Base-by-base conservation (phyloP, 2,113 vertebrate species). In the Ellobius talpinus region DNA sequence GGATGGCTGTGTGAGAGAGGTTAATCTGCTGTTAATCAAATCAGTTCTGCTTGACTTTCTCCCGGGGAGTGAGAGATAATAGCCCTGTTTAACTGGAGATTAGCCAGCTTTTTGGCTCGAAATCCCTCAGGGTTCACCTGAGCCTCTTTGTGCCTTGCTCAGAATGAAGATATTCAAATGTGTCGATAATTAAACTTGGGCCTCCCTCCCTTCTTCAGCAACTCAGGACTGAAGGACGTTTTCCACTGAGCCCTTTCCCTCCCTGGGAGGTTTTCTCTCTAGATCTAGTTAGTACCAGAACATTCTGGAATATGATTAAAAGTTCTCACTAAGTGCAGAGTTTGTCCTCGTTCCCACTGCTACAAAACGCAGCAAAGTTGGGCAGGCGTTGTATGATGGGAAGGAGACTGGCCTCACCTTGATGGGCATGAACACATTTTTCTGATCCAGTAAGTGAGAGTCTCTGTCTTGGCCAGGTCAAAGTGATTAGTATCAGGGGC, bases 11-110 rank as follows among this genome's bases (percentile, higher is more conserved):
- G 98, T 99, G 98, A 98, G 98, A 98, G 98, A 99, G 98, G 99
- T 98, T 99, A 99, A 99, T 99, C 99, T 98, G 97, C 98, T 99
- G 98, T 99, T 99, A 99, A 99, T 99, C 99, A 99, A 98, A 99
- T 99, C 98, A 98, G 98, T 99, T 99, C 99, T 99, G 98, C 98
- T 99, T 98, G 98, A 98, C 98, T 99, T 99, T 99, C 99, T 99
- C 98, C 98, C 61, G 4, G 98, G 98, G 98, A 98, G 98, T 93
- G 97, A 98, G 98, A 98, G 99, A 99, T 99, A 99, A 99, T 99
- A 99, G 98, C 97, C 97, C 98, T 98, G 98, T 99, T 99, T 99
- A 99, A 99, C 99, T 98, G 99, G 98, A 99, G 99, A 99, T 99
- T 99, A 99, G 98, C 98, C 98, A 99, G 98, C 97, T 98, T 98